Base-by-base conservation (phyloP, 2,888 invertebrate genomes). In the Cheilosia variabilis region DNA sequence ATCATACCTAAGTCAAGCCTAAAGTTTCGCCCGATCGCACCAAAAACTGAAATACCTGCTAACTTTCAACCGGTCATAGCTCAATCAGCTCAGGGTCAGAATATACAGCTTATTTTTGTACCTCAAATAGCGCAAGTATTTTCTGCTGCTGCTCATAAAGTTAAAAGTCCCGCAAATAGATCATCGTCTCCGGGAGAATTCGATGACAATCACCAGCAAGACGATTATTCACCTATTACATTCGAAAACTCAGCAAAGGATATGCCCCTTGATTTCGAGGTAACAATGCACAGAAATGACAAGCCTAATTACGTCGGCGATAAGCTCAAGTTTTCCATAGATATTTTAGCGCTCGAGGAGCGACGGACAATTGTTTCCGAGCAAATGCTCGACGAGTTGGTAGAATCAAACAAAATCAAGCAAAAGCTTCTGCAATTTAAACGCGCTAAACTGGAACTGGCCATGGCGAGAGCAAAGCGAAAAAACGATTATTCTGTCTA, bases 361-460 rank as follows among this genome's bases (percentile, higher is more conserved):
- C 83, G 83, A 4, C 73, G 79, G 2, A 79, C 83, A 2, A 15
- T 79, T 5, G 73, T 69, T 6, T 62, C 58, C 7, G 83, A 84
- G 10, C 5, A 69, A 45, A 27, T 84, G 10, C 17, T 65, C 2
- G 37, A 57, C 0, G 58, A 79, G 15, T 10, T 84, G 2, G 19
- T 5, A 2, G 57, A 79, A 10, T 45, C 73, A 7, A 84, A 84
- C 43, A 19, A 37, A 13, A 69, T 84, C 9, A 50, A 45, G 1
- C 19, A 72, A 31, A 63, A 65, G 10, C 73, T 62, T 9, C 9
- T 84, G 17, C 43, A 69, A 7, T 79, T 84, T 2, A 73, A 69
- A 6, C 63, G 58, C 4, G 45, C 22, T 0, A 79, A 79, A 17
- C 17, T 84, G 37, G 53, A 24, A 6, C 45, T 65, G n/a, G 10